Percentiles rank a stretch among this genome's conserved stretches.
These are phyloP conservation scores for Trichogramma dendrolimi DNA, from an alignment of 2,888 invertebrate species.

Conservation along the genomic window DNA sequence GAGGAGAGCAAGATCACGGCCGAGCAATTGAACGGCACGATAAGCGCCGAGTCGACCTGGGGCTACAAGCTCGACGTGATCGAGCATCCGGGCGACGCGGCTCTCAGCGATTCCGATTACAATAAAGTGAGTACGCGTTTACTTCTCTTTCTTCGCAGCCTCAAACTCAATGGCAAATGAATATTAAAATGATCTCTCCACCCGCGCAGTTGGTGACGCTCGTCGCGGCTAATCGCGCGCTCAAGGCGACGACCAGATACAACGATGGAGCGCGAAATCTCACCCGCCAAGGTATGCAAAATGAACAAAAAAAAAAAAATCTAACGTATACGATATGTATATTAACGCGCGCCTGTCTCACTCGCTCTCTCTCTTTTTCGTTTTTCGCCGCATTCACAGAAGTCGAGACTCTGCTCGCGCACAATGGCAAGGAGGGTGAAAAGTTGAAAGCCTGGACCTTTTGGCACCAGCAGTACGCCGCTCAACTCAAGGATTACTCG, in stretches of 20 bases:
- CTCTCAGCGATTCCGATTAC: conserved; percentile 35
- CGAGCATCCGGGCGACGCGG: conserved; percentile 40
- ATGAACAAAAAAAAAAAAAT: too few relatives aligned
- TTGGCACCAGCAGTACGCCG: conserved; percentile 39
- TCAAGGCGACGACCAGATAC: conserved; percentile 29
- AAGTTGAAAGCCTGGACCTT: conserved; percentile 39
- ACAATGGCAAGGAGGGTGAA: conserved; percentile 30
- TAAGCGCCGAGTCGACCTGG: conserved; percentile 22
- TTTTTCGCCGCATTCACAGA: conserved; percentile 30
- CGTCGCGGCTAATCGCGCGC: conserved; percentile 33
- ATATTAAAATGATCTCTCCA: not conserved
- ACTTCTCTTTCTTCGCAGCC: not conserved
- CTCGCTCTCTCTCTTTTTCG: too few relatives aligned
- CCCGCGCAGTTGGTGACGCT: conserved; percentile 38
- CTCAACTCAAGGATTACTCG: conserved; percentile 37
- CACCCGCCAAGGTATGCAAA: conserved; percentile 4
- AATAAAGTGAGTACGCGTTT: conserved; percentile 31
- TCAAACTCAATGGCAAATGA: not conserved
- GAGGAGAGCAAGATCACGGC: conserved; percentile 21
- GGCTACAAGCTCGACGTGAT: conserved; percentile 37
- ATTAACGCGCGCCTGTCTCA: too few relatives aligned
- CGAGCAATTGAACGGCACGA: conserved; percentile 21
- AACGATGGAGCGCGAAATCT: conserved; percentile 24
- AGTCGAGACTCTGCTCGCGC: conserved; percentile 37
- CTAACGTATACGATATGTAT: too few relatives aligned